phyloP scores from a whole-genome alignment of 53 echinoderm and acorn worm species.

The Temnopleurus reevesii region DNA sequence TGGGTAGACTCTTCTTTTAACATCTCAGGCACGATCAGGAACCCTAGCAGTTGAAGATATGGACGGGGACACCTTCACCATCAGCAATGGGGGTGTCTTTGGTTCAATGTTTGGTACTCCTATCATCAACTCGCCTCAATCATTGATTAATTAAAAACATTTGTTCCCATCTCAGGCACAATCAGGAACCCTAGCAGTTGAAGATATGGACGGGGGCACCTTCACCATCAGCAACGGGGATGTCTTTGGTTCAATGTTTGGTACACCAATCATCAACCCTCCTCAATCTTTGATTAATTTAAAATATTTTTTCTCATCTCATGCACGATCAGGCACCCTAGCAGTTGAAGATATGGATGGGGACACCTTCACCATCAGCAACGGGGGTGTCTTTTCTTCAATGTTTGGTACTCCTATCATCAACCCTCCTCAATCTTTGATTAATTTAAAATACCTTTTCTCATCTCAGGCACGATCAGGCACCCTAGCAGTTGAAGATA shows the following conservation, averaged over 20 bases:
- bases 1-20: too few species aligned
- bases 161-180: conserved; percentile 73
- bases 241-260: conserved; percentile 74
- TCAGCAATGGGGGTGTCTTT: conserved; percentile 74
- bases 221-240: conserved; percentile 74
- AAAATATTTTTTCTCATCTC: conserved; percentile 67
- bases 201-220: conserved; percentile 75
- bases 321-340: conserved; percentile 72
- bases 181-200: conserved; percentile 64
- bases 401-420: conserved; percentile 98
- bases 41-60: conserved; percentile 71
- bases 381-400: conserved; percentile 89
- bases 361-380: conserved; percentile 89
- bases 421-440: conserved; percentile 98
- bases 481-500: conserved; percentile 81
- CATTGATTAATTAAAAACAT: too few species aligned
- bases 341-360: conserved; percentile 92
- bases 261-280: conserved; percentile 91
- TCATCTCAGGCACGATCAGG: conserved; percentile 68
- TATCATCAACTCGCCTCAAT: conserved; percentile 92
- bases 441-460: too few species aligned
- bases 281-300: too few species aligned
- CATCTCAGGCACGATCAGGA: conserved; percentile 63
- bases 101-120: conserved; percentile 82
- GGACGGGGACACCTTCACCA: conserved; percentile 73